Evolutionary conservation across 2,888 invertebrate species (phyloP), one percentile per base, ranked within the genome.

Genomic region (Ophion slaviceki): DNA sequence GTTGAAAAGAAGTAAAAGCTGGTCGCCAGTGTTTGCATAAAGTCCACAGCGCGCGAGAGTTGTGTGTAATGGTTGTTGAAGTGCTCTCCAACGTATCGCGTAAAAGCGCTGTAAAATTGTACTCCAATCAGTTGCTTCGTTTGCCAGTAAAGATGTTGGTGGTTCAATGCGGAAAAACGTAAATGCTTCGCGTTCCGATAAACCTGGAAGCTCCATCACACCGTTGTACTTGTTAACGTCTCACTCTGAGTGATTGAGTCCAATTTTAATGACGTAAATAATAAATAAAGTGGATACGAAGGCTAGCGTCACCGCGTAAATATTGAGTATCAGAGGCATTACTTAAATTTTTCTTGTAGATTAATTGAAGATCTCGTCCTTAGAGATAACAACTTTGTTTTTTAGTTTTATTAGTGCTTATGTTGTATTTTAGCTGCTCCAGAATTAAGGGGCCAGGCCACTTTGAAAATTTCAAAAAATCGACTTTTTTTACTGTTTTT

Each of bases 31-130:
- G 32, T 32, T 32, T 32, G 32, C 32, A 32, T 32, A 32, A 4
- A 32, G 32, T 32, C 32, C 0, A 32, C 32, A 32, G 32, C 32
- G 32, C 32, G 32, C 32, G 32, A 68, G 59, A 61, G n/a, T 57
- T 28, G 24, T 28, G 28, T n/a, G 77, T 72, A 68, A 82, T 67
- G 53, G 80, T 74, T 67, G 75, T 59, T 71, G 76, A 82, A 53
- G 61, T 64, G 68, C 62, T 45, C 64, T 64, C n/a, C 4, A 3
- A 77, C 53, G 40, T 78, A 80, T 72, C 71, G 88, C 84, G 84
- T 91, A 90, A 91, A 91, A 90, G 87, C 86, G 88, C 86, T 89
- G 89, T 91, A 91, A 90, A 91, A 84, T 88, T 89, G 88, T 90
- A 91, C 89, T 91, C 87, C 88, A 91, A 91, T 91, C 90, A 90